Evolutionary conservation across 2,113 vertebrate species (phyloP).

Genomic region (Plestiodon gilberti): DNA sequence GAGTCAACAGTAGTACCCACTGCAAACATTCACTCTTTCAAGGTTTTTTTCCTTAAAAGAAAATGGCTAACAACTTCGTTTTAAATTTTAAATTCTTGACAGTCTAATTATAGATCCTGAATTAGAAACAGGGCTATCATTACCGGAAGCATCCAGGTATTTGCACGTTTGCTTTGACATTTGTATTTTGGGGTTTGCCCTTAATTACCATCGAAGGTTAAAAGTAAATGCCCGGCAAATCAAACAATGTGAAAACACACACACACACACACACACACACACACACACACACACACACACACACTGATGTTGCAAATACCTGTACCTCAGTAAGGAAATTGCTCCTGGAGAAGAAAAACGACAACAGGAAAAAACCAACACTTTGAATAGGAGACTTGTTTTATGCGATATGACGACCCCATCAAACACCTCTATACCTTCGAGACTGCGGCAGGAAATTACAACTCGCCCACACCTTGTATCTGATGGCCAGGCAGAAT

Average conservation of each 20-base stretch:
- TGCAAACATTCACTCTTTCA: no score
- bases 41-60: no score
- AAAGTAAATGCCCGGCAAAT: neutral
- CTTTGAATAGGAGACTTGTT: neutral
- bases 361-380: neutral
- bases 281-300: no score
- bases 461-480: neutral
- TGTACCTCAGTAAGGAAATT: neutral
- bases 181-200: neutral
- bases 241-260: neutral
- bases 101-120: neutral
- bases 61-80: neutral
- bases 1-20: no score
- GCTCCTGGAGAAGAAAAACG: neutral
- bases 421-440: neutral
- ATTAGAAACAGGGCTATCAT: neutral
- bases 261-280: no score
- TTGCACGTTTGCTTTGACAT: neutral
- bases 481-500: neutral
- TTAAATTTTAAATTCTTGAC: neutral
- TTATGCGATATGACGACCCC: neutral
- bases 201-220: neutral
- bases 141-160: neutral
- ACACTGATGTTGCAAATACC: neutral
- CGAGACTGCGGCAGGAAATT: conserved; percentile 4